Evolutionary conservation across 2,113 vertebrate species (phyloP).

Genomic region (Limnothrissa miodon): DNA sequence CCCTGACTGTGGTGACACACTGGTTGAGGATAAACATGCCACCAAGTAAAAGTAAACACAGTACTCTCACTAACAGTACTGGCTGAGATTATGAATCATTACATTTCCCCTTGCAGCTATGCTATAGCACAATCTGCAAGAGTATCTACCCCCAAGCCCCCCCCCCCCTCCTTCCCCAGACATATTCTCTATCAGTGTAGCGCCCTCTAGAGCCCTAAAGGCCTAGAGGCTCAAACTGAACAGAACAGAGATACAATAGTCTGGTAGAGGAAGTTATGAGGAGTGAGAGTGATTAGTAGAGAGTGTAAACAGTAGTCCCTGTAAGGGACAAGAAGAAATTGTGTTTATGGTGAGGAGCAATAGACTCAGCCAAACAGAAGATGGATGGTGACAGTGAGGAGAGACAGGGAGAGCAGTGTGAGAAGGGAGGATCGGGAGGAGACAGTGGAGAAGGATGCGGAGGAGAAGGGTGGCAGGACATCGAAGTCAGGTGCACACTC

Average conservation of each 20-base stretch:
- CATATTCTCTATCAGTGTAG: constrained; percentile 64
- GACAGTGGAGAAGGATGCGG: constrained; percentile 48
- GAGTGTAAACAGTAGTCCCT: constrained; percentile 40
- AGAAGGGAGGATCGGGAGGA: constrained; percentile 49
- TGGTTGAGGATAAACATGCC: constrained; percentile 33
- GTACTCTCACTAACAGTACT: constrained; percentile 50
- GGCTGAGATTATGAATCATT: constrained; percentile 60
- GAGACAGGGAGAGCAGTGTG: constrained; percentile 56
- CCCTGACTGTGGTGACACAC: constrained; percentile 47
- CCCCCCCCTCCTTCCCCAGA: constrained; percentile 68
- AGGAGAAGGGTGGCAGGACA: constrained; percentile 61
- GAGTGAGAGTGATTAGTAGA: constrained; percentile 57
- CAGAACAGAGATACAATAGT: constrained; percentile 53
- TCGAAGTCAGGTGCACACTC: constrained; percentile 75
- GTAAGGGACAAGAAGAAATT: constrained; percentile 63
- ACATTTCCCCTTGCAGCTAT: constrained; percentile 47
- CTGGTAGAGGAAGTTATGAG: constrained; percentile 65
- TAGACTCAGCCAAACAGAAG: constrained; percentile 68
- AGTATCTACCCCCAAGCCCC: constrained; percentile 50
- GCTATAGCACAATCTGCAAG: constrained; percentile 46
- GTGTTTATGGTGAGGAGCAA: constrained; percentile 35
- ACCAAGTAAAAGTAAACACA: constrained; percentile 44
- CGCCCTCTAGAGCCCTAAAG: constrained; percentile 42
- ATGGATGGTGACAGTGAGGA: constrained; percentile 61
- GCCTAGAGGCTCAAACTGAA: constrained; percentile 51